Base-by-base conservation (phyloP, 2,113 vertebrate species). In the Heterocephalus glaber region DNA sequence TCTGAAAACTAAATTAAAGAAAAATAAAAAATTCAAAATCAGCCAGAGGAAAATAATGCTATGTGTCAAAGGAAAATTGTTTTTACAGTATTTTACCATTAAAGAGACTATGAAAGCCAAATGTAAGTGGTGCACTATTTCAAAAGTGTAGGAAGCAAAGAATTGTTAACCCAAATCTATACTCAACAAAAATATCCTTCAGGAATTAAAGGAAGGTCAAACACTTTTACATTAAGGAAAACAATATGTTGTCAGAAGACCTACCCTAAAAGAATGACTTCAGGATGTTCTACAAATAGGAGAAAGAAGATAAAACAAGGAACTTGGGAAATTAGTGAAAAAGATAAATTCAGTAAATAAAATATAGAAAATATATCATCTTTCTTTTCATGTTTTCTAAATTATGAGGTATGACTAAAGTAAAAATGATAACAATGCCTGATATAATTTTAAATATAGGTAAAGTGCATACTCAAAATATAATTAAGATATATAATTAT, bases 351-450 rank as follows among this genome's bases (percentile, higher is more conserved):
- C 70, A 33, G 17, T 87, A 44, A 85, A 56, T 8, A 44, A 49
- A 70, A 88, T 52, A 83, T 17, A 61, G 38, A 24, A 92, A 92
- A 70, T 44, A 47, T 1, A 30, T 70, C 65, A 77, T 7, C 88
- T 68, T 82, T 19, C 56, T 81, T 63, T 24, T 90, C 58, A 47
- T 65, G 16, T 79, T 70, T 84, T 52, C 35, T 85, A 84, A 95
- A 84, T 89, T 61, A 70, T 79, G 33, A 88, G 41, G 63, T n/a
- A 60, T 89, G 41, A 60, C 41, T 79, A 49, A 92, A 92, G 20
- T 77, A 56, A 76, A 92, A 89, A 61, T 84, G 35, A 89, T 84
- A 92, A 44, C n/a, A 85, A n/a, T 30, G 17, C 38, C 44, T 88
- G 60, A 79, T 68, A 76, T n/a, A 24, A 72, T 79, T 89, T 47